A percentile compares a stretch with the other conserved stretches of the same genome.
These are phyloP conservation scores for Peromyscus melanophrys DNA, from an alignment of 2,797 vertebrate genomes.

Conservation along the genomic window DNA sequence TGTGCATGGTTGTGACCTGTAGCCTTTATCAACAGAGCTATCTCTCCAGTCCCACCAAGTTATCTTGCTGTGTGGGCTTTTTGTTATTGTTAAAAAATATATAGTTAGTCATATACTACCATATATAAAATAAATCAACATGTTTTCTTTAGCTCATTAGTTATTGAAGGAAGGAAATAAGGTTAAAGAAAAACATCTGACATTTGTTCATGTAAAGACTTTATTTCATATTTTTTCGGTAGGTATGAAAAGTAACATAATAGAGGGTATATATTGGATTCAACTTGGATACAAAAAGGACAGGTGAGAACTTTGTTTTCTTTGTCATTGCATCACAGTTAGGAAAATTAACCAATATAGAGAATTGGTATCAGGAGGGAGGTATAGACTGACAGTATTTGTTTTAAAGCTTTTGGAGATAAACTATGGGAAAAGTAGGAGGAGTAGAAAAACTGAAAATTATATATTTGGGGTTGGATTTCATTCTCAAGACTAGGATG, in stretches of 20 bases:
- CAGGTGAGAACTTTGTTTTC: background rate
- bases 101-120: background rate
- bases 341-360: background rate
- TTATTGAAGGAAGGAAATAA: background rate
- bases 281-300: background rate
- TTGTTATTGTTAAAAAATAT: background rate
- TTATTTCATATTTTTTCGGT: background rate
- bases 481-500: background rate
- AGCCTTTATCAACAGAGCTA: background rate
- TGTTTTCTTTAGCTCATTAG: background rate
- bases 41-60: background rate
- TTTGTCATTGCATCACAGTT: background rate
- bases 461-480: background rate
- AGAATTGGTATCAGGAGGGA: background rate
- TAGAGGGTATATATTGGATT: background rate
- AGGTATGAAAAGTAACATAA: background rate
- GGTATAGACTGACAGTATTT: background rate
- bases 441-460: background rate
- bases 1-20: background rate
- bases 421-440: background rate
- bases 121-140: background rate
- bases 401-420: background rate
- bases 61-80: background rate
- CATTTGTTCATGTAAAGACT: background rate
- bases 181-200: background rate